These are phyloP conservation scores for Lagorchestes hirsutus DNA, from an alignment of 2,797 vertebrate species.

Conservation along the genomic window DNA sequence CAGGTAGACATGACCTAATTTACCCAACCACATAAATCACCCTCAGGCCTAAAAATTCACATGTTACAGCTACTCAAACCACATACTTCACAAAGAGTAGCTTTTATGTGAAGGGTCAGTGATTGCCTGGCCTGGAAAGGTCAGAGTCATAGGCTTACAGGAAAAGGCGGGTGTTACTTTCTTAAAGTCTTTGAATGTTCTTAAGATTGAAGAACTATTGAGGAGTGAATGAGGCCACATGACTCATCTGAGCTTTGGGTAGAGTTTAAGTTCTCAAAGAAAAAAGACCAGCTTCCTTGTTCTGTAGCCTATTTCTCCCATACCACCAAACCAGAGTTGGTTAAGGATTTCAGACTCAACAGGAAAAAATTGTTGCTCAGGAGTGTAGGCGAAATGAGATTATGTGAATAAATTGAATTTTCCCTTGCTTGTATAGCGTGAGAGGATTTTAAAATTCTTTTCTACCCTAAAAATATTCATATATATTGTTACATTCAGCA, in stretches of 20 bases:
- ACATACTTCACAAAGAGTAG: background rate
- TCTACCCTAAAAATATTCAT: background rate
- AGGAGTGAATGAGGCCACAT: slow-evolving; percentile 2
- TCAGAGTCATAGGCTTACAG: background rate
- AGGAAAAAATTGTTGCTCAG: slow-evolving; percentile 24
- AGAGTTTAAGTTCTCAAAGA: slow-evolving; percentile 2
- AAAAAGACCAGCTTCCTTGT: background rate
- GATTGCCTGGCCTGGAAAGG: background rate
- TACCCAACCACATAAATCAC: background rate
- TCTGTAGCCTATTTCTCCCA: background rate
- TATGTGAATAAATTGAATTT: background rate
- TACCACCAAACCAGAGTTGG: slow-evolving; percentile 2
- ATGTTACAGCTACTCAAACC: background rate
- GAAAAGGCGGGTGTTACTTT: background rate
- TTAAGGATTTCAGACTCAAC: slow-evolving; percentile 2
- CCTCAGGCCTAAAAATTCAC: background rate
- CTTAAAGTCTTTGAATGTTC: background rate
- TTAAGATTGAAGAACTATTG: background rate
- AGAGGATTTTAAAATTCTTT: slow-evolving; percentile 7
- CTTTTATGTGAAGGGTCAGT: background rate
- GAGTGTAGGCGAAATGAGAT: background rate
- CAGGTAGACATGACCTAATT: background rate
- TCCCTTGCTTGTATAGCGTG: background rate
- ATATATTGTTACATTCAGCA: background rate
- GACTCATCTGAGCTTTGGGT: slow-evolving; percentile 1